Base-by-base conservation (phyloP, 2,113 vertebrate genomes). In the Anhinga anhinga region DNA sequence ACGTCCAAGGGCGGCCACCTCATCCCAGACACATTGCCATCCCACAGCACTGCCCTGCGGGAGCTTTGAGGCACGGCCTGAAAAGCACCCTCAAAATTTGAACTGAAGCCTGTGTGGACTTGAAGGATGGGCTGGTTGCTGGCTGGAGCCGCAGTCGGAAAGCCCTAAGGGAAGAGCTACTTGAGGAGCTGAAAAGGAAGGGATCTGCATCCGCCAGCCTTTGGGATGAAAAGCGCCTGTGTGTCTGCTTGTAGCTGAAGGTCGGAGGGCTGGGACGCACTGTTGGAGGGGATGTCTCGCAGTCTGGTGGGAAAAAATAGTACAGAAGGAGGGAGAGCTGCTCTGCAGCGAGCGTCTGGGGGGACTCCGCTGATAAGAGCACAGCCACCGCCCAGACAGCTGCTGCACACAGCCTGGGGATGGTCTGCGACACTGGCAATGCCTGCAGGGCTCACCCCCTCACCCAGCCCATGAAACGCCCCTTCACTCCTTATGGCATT, bases 371-470 rank as follows among this genome's bases (percentile, higher is more conserved):
- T 74, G 87, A 85, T 65, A 70, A 89, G 30, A 90, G 47, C 61
- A 44, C 38, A 66, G 47, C 42, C 61, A 44, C 42, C 58, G 42
- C 42, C 59, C 69, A 71, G 56, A 86, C 1, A 70, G 50, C 30
- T 5, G 18, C 36, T 4, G 2, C n/a, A 34, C 18, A 11, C n/a
- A 81, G 91, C 59, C 50, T 56, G 62, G 11, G 27, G 55, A n/a
- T 4, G 4, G 30, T 13, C 49, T 77, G 67, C 1, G 7, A 59
- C 5, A 1, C 47, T 29, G n/a, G 49, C 0, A 0, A 27, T 44
- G 53, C 44, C 0, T 0, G 17, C 20, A 10, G 0, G 14, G 71
- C 36, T 81, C 86, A 70, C 30, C 4, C 34, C 17, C 13, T 53
- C n/a, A n/a, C 15, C 40, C 55, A 66, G 78, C 14, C 56, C 0